A percentile compares a stretch with the other conserved stretches of the same genome.
Evolutionary conservation across 2,888 invertebrate genomes (phyloP).

Genomic region (Eupithecia inturbata): DNA sequence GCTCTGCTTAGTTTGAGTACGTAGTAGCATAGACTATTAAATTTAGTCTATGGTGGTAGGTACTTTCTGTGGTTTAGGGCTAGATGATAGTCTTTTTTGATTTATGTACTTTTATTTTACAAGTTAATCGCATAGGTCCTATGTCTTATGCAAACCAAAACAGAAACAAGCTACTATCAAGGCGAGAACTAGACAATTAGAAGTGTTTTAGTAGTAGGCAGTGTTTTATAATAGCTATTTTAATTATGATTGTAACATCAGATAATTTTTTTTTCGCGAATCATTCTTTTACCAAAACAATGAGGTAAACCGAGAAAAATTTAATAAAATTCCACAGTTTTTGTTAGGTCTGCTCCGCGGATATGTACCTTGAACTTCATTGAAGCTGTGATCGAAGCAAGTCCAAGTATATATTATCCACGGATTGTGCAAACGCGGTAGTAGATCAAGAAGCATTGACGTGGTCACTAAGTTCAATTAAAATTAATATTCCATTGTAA

Average conservation of each 20-base stretch:
- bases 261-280: neutral
- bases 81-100: too few species aligned
- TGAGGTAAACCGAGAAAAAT: constrained; percentile 16
- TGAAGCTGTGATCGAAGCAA: constrained; percentile 6
- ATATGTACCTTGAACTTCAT: constrained; percentile 25
- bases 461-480: constrained; percentile 26
- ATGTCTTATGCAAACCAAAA: neutral
- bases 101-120: too few species aligned
- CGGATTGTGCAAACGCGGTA: constrained; percentile 24
- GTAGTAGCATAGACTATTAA: too few species aligned
- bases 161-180: neutral
- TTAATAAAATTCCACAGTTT: constrained; percentile 16
- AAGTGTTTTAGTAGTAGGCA: neutral
- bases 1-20: too few species aligned
- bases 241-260: neutral
- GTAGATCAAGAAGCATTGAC: constrained; percentile 24
- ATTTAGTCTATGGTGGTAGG: too few species aligned
- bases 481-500: constrained; percentile 15
- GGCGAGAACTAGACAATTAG: neutral
- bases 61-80: too few species aligned
- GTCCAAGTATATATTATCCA: constrained; percentile 31
- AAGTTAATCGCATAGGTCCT: neutral
- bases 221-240: neutral
- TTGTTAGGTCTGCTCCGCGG: constrained; percentile 6
- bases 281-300: constrained; percentile 18